A percentile compares a stretch with the other conserved stretches of the same genome.
phyloP scores from a whole-genome alignment of 2,797 vertebrate genomes.

The Toxotes lorentzi region DNA sequence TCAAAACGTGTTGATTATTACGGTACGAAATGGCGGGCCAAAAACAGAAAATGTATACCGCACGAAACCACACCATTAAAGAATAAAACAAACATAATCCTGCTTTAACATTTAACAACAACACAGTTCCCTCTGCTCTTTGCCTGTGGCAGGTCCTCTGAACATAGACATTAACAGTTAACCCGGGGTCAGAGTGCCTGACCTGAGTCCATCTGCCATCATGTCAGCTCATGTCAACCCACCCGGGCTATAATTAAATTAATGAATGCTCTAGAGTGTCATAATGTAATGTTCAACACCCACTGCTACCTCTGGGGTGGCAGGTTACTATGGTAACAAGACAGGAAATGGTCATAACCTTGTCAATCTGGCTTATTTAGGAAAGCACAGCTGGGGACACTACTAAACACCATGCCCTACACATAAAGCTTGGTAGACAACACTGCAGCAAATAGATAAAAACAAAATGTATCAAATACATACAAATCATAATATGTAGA shows the following conservation, averaged over 20 bases:
- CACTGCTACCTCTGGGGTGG: slow-evolving; percentile 50
- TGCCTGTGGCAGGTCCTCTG: neutral
- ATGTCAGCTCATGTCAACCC: slow-evolving; percentile 33
- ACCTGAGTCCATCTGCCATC: slow-evolving; percentile 50
- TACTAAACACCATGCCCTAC: neutral
- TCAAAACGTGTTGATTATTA: slow-evolving; percentile 32
- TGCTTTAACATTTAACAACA: neutral
- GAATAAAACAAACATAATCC: slow-evolving; percentile 14
- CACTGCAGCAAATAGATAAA: neutral
- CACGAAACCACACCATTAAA: neutral
- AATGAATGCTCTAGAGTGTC: slow-evolving; percentile 58
- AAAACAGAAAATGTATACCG: neutral
- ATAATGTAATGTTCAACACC: slow-evolving; percentile 65
- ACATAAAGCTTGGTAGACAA: neutral
- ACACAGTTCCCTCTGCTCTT: slow-evolving; percentile 1
- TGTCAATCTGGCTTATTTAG: slow-evolving; percentile 62
- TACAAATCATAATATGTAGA: neutral
- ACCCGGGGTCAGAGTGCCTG: slow-evolving; percentile 37
- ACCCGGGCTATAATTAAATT: slow-evolving; percentile 61
- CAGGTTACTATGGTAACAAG: slow-evolving; percentile 70
- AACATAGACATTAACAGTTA: slow-evolving; percentile 11
- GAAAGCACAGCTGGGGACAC: slow-evolving; percentile 34
- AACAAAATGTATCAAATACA: neutral
- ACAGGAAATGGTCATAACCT: slow-evolving; percentile 59
- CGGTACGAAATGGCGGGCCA: neutral